Evolutionary conservation across 2,113 vertebrate species (phyloP), one percentile per base, ranked within the genome.

Genomic region (Tachycineta bicolor): DNA sequence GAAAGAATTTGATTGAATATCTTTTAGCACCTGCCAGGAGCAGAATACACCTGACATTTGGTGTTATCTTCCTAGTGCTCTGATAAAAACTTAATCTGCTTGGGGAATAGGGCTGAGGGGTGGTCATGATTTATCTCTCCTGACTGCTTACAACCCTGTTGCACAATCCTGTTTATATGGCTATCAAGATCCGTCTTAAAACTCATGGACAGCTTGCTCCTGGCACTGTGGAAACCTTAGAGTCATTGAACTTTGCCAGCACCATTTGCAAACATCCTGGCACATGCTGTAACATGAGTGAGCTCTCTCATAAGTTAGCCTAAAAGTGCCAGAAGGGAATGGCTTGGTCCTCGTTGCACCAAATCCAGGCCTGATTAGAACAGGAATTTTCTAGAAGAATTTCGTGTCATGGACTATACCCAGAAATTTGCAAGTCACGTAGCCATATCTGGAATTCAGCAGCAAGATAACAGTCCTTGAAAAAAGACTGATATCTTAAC

Each of bases 401-500:
- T 90, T 91, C 88, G 44, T 31, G n/a, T 81, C 28, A 2, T 3
- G 1, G 89, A 52, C 52, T 82, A 21, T 39, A 88, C 44, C 33
- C 34, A 39, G 43, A 70, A 77, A 85, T 93, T 85, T 90, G 34
- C 68, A 93, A 90, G 71, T 83, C 70, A 55, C 55, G 20, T 41
- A 87, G 47, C 37, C 29, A 21, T 91, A 86, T 85, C 41, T 93
- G 92, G 75, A 94, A 83, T 62, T 90, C 5, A 4, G 86, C 83
- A 70, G 86, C 80, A 90, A 89, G 91, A 56, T 84, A 91, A 88
- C 29, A 74, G 53, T 60, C 75, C 31, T 60, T 68, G 31, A 65
- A n/a, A 79, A 93, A 93, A 84, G 68, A 79, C 92, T 82, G 85
- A 33, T 85, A 55, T 7, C 34, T 94, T 89, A 92, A 93, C 82